A percentile compares a stretch with the other conserved stretches of the same genome.
Evolutionary conservation across 35 echinoderm and acorn worm genomes (phyloP).

Genomic region (Lytechinus variegatus): DNA sequence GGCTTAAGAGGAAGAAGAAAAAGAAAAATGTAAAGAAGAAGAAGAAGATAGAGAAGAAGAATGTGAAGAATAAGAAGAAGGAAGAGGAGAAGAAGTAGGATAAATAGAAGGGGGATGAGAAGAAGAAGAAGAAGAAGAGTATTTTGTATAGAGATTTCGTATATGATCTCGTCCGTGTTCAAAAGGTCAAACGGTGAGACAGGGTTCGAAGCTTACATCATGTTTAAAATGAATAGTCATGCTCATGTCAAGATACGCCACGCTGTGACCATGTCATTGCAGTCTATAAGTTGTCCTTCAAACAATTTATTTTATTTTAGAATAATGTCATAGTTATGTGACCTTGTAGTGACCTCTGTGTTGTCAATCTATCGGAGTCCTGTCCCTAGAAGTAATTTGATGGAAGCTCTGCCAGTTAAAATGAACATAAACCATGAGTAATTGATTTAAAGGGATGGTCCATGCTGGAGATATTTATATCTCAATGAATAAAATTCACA

Average conservation of each 20-base stretch:
- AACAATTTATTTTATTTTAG: neutral
- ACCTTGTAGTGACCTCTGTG: neutral
- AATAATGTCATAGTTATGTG: neutral
- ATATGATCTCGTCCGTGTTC: too few relatives aligned
- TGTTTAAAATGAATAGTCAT: neutral
- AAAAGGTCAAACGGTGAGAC: neutral
- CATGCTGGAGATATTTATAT: too few relatives aligned
- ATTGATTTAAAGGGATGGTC: too few relatives aligned
- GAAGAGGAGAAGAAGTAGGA: too few relatives aligned
- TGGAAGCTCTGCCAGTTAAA: neutral
- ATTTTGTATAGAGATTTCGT: too few relatives aligned
- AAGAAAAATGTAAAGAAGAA: too few relatives aligned
- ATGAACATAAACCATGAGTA: neutral
- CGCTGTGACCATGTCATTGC: neutral
- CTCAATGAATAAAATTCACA: too few relatives aligned
- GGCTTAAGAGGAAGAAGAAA: too few relatives aligned
- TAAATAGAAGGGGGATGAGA: too few relatives aligned
- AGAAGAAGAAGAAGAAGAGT: too few relatives aligned
- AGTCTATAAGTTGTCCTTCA: neutral
- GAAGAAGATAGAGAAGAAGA: too few relatives aligned
- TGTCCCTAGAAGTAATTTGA: neutral
- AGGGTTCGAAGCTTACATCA: neutral
- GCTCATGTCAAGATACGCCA: neutral
- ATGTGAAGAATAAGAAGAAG: too few relatives aligned
- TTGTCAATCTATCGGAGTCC: neutral